Evolutionary conservation across 2,797 vertebrate genomes (phyloP).

Genomic region (Apogon talboti): DNA sequence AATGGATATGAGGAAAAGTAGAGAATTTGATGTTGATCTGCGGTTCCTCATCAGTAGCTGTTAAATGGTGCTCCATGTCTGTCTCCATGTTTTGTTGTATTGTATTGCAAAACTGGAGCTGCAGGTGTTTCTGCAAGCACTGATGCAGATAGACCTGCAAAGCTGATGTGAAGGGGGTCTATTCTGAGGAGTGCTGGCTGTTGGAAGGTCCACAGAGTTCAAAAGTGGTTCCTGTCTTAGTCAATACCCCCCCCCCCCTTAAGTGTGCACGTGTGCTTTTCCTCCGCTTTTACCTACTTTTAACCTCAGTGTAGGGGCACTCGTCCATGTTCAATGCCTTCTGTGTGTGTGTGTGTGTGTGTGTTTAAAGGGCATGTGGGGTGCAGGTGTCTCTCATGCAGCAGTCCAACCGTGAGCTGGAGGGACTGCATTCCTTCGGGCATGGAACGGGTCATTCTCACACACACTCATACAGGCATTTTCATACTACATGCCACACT

Average conservation of each 20-base stretch:
- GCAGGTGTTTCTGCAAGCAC: slow-evolving; percentile 10
- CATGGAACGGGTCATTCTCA: slow-evolving; percentile 27
- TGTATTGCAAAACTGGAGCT: background rate
- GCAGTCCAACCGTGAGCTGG: slow-evolving; percentile 47
- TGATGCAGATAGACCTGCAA: slow-evolving; percentile 25
- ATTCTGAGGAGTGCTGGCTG: slow-evolving; percentile 9
- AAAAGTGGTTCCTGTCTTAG: slow-evolving; percentile 20
- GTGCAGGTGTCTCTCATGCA: slow-evolving; percentile 64
- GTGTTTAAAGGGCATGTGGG: slow-evolving; percentile 28
- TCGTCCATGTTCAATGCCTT: slow-evolving; percentile 4
- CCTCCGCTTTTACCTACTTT: background rate
- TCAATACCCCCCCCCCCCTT: slow-evolving; percentile 12
- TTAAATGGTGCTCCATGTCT: background rate
- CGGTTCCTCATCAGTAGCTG: slow-evolving; percentile 14
- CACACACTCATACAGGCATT: background rate
- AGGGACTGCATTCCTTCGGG: slow-evolving; percentile 49
- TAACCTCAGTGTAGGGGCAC: slow-evolving; percentile 13
- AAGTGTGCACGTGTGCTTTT: slow-evolving; percentile 9
- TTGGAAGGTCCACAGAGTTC: slow-evolving; percentile 7
- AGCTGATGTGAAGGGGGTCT: background rate
- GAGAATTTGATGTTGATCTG: background rate
- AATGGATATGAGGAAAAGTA: no score
- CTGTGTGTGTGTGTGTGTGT: slow-evolving; percentile 9
- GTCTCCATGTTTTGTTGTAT: background rate
- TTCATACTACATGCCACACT: slow-evolving; percentile 18